phyloP scores from a whole-genome alignment of 30 jellyfish, hydroid and myxozoan genomes.

The Rhopilema esculentum region DNA sequence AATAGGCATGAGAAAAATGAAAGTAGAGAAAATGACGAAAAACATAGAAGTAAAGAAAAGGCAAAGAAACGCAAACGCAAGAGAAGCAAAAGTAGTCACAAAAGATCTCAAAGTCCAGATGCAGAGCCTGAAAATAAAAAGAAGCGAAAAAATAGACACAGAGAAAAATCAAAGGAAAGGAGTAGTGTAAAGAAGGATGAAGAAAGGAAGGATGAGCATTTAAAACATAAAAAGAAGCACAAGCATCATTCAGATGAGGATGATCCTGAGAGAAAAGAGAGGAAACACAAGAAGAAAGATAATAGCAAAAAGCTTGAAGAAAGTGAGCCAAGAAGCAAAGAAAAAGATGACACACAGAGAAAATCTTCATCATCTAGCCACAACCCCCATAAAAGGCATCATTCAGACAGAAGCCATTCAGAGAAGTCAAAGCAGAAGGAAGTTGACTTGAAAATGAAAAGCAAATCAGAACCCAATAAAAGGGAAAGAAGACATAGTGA shows the following conservation, averaged over 20 bases:
- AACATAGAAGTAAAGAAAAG: neutral
- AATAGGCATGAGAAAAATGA: neutral
- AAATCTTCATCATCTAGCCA: neutral
- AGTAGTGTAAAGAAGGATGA: neutral
- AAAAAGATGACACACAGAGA: neutral
- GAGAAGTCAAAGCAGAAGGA: neutral
- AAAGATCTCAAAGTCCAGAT: conserved; percentile 48
- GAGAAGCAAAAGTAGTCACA: conserved; percentile 51
- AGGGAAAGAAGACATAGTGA: conserved; percentile 1
- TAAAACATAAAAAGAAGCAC: neutral
- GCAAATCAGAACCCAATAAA: neutral
- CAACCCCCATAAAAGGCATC: neutral
- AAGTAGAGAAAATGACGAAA: neutral
- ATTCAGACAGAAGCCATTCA: neutral
- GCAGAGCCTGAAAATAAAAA: conserved; percentile 40
- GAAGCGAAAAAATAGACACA: conserved; percentile 32
- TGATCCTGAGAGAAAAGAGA: neutral
- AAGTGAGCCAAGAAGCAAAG: neutral
- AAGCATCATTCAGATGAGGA: neutral
- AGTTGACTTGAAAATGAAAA: conserved; percentile 2
- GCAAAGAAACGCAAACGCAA: conserved; percentile 32
- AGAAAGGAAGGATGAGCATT: neutral
- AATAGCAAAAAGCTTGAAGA: conserved; percentile 1
- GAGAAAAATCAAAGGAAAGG: conserved; percentile 31
- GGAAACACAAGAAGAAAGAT: conserved; percentile 5